Evolutionary conservation across 2,113 vertebrate species (phyloP), one percentile per base, ranked within the genome.

Genomic region (Peucedramus taeniatus): DNA sequence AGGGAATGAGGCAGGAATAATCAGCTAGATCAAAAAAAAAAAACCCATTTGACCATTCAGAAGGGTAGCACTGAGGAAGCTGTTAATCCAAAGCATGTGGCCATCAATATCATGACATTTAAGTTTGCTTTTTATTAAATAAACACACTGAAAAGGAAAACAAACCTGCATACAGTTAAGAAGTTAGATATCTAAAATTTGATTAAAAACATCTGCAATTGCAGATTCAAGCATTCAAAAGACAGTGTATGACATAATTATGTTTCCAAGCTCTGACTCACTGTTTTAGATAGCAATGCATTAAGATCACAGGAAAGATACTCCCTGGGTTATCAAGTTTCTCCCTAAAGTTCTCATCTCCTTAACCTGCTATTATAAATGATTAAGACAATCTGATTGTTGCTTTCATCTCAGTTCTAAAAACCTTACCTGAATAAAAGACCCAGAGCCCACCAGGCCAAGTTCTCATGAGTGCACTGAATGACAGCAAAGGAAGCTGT

Each of bases 351-450:
- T 92, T 87, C 91, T 71, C 72, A 91, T 87, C 86, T 94, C 68
- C 80, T 91, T 77, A 91, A 87, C 68, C 50, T 75, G 77, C 57
- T 87, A 84, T 89, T 94, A 90, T 13, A 56, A 94, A 92, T 84
- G 44, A 92, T 86, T 93, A 82, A 66, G 56, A 75, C 53, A 70
- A 78, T 69, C 54, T 60, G 68, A 92, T 66, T 1, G 0, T 40
- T 80, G 53, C 76, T 89, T 92, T 94, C 82, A 92, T 92, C 91
- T 95, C 69, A 24, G 76, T 87, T 81, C 64, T 84, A 68, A 83
- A 93, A 87, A 35, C 13, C 60, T 82, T 84, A 60, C 81, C 44
- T 40, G 81, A 87, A 87, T 42, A 49, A 71, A 75, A 89, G 65
- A 28, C 60, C 26, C 44, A 53, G 26, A 47, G 39, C 24, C 59